Evolutionary conservation across 1,140 invertebrate genomes (phyloP), one percentile per base, ranked within the genome.

Genomic region (Heliconius eleuchia): DNA sequence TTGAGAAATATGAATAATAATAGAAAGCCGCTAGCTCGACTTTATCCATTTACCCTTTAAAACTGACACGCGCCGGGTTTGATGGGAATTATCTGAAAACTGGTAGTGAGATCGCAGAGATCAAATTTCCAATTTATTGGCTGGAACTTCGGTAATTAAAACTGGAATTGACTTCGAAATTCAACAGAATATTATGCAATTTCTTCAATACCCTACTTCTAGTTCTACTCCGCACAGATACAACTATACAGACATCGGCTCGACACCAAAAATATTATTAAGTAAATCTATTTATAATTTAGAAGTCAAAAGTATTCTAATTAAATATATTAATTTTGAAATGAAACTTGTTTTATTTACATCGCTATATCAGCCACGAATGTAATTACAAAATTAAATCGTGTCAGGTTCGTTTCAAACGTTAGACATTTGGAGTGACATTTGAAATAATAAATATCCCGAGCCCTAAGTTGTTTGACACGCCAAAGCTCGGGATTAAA

Each of bases 1-100:
- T 30, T 23, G 27, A 13, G 55, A 2, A 39, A 75, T 60, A 37
- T 60, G 55, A 75, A 57, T 75, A 60, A 75, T 75, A 60, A 75
- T 75, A n/a, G 19, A 39, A 76, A 76, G 60, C 74, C 39, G 2
- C 50, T 46, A 71, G 57, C 57, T 8, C 74, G 16, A 71, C 74
- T 70, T 70, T 76, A 76, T 71, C 74, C 50, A 76, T 76, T 70
- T 76, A 70, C 57, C 39, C 74, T 70, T 76, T 76, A 76, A 70
- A 76, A 76, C 37, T 55, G 52, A n/a, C 37, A 19, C 73, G 55
- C 55, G 39, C 37, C n/a, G 18, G 70, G 60, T 71, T 76, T 57
- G 74, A 60, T 76, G 74, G 74, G 70, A 50, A 71, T 71, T 76
- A 76, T 76, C 74, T 76, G 74, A 76, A 76, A 76, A 76, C 60